Evolutionary conservation across 2,113 vertebrate genomes (phyloP), one percentile per base, ranked within the genome.

Genomic region (Malurus melanocephalus): DNA sequence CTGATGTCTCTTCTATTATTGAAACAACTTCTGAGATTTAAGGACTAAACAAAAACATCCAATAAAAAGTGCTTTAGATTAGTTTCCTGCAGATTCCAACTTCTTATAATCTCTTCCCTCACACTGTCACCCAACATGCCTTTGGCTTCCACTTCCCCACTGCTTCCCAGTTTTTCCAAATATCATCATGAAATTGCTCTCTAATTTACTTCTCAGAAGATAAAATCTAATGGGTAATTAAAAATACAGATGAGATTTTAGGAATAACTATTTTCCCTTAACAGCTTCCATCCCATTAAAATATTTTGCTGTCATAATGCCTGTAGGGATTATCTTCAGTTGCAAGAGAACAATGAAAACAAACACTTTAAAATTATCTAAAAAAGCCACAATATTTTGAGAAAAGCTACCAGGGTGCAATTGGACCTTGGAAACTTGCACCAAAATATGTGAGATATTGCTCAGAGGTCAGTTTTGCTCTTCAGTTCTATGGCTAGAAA

Each of bases 301-400:
- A 88, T 84, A 90, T 59, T 95, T 86, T 76, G 53, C 77, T 66
- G 77, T 57, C 80, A 30, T 46, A 91, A 91, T 89, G 80, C 85
- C 92, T 87, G 21, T 2, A 1, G 69, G 85, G 87, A 59, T 90
- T 94, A 89, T 88, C 80, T 57, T 56, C 66, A 53, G 40, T 51
- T 92, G 74, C 93, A 88, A 68, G 83, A 93, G 67, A 93, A 88
- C 66, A 89, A 92, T 80, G 86, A 68, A 94, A 94, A 94, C 35
- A 94, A 90, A 88, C 74, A 88, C 60, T 81, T 69, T 65, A 91
- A 80, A 90, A 66, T 61, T 75, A 91, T 75, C 77, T 93, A 5
- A 26, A 89, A 80, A 88, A 84, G 77, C 86, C 77, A 88, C 80
- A 91, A 48, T 91, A 79, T 84, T 84, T 95, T 90, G 74, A 91